phyloP scores from a whole-genome alignment of 2,888 invertebrate genomes.

The Syrista parreyssii region DNA sequence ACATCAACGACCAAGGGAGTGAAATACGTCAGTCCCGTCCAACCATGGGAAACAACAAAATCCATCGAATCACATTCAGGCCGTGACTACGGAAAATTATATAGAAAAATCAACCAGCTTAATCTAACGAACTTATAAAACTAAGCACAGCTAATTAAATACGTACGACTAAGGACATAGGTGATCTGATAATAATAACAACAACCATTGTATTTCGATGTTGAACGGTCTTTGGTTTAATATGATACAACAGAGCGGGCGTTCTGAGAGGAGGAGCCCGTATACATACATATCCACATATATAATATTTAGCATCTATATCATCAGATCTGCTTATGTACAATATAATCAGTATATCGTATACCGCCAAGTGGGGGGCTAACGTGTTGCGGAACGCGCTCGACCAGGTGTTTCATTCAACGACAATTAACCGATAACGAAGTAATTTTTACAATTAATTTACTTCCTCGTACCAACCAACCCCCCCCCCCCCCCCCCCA shows the following conservation, averaged over 20 bases:
- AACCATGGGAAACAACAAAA: constrained; percentile 19
- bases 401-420: background rate
- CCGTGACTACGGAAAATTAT: background rate
- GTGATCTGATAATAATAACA: background rate
- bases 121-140: background rate
- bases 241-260: constrained; percentile 57
- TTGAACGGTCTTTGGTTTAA: constrained; percentile 64
- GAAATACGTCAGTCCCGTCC: constrained; percentile 8
- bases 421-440: background rate
- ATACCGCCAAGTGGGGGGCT: background rate
- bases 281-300: constrained; percentile 40
- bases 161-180: background rate
- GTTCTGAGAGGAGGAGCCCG: constrained; percentile 29
- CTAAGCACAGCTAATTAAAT: background rate
- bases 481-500: too few species aligned
- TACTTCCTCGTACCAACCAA: background rate
- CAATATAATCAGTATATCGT: constrained; percentile 32
- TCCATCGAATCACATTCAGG: background rate
- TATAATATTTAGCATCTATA: constrained; percentile 38
- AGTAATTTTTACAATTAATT: background rate
- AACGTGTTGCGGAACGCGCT: background rate
- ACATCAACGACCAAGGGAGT: constrained; percentile 35
- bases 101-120: background rate
- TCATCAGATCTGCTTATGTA: constrained; percentile 47
- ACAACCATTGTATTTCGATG: constrained; percentile 28